These are phyloP conservation scores for Chrysina gloriosa DNA, from an alignment of 2,888 invertebrate genomes.

Conservation along the genomic window DNA sequence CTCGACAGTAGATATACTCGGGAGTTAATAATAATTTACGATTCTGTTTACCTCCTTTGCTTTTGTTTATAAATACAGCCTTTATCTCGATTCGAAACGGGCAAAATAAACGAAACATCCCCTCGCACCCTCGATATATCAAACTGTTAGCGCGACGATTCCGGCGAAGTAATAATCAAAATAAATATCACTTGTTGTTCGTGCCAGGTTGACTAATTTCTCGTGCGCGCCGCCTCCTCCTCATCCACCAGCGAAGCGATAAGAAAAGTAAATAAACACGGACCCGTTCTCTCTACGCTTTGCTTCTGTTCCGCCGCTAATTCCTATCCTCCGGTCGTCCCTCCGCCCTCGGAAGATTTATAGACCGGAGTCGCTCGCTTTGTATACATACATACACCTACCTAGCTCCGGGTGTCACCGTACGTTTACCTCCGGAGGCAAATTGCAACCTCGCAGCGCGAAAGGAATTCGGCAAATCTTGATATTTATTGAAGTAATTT, in stretches of 20 bases:
- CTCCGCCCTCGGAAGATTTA: constrained; percentile 1
- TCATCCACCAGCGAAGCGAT: neutral
- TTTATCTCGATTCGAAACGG: neutral
- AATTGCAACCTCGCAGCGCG: neutral
- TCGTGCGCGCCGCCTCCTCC: constrained; percentile 9
- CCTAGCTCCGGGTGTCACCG: neutral
- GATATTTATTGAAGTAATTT: constrained; percentile 21
- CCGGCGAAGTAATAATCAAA: constrained; percentile 17
- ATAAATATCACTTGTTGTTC: constrained; percentile 30
- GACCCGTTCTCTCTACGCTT: neutral
- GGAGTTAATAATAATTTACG: too few species aligned
- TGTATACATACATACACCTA: constrained; percentile 1
- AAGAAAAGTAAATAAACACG: constrained; percentile 26
- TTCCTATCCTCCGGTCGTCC: constrained; percentile 5
- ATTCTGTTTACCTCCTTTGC: too few species aligned
- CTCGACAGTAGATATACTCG: too few species aligned
- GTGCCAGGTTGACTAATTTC: constrained; percentile 17
- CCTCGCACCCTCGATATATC: neutral
- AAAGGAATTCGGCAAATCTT: constrained; percentile 3
- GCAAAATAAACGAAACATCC: neutral
- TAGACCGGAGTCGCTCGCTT: constrained; percentile 8
- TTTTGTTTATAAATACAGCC: neutral
- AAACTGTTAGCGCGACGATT: constrained; percentile 6
- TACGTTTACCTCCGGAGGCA: neutral
- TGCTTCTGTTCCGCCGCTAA: constrained; percentile 5